Evolutionary conservation across 2,797 vertebrate genomes (phyloP), one percentile per base, ranked within the genome.

Genomic region (Pangasius djambal): DNA sequence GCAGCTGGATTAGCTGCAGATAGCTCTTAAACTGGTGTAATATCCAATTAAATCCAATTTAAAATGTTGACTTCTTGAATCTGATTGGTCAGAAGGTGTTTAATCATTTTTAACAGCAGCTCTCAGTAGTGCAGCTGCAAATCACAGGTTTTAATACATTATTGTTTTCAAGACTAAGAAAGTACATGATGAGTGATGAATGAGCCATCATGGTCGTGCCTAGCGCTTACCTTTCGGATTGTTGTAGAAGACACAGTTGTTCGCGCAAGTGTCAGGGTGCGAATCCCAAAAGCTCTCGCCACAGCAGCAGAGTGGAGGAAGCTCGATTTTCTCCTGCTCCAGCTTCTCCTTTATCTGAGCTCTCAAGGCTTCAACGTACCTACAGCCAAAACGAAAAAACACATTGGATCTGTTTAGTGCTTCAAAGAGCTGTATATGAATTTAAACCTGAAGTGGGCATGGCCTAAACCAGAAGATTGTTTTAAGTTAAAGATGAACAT

Each of bases 171-270:
- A 13, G 44, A n/a, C 48, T 8, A 48, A 77, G 74, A 2, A 25
- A 22, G 6, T 48, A 44, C 44, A 77, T 6, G 48, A 78, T 8
- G 44, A 16, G 10, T 25, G 70, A 74, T 25, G 74, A 81, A 2
- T 37, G 28, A 55, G 28, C 16, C n/a, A 5, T 55, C 13, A 7
- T 12, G 16, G 6, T 52, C 25, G 7, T n/a, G 59, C 3, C 61
- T 28, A 48, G 2, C 18, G 37, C 91, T 86, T 94, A 99, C 98
- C 98, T 97, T 94, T 96, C 83, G 96, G 97, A 86, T 99, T 98
- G 93, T 96, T 97, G 95, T 99, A 97, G 94, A 99, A 99, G 85
- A 97, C 22, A 1, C 98, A 99, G 94, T 99, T 99, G 93, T 98
- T 99, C 44, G 98, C 98, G 1, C 98, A 99, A 79, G 97, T 98